Evolutionary conservation across 2,113 vertebrate genomes (phyloP).

Genomic region (Prunella himalayana): DNA sequence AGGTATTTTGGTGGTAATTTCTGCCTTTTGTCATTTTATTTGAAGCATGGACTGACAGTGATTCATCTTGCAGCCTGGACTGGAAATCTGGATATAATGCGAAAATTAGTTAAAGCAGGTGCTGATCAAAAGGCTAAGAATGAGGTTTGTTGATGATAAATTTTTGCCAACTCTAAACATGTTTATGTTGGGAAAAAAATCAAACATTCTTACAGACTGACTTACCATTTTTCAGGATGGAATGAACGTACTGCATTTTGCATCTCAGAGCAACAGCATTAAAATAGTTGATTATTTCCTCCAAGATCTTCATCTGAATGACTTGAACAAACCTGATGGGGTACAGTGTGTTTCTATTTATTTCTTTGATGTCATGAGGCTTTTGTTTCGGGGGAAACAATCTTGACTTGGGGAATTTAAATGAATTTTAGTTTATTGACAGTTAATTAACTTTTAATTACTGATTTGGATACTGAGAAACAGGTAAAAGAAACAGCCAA

Average conservation of each 20-base stretch:
- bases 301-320: constrained; percentile 84
- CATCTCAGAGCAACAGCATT: constrained; percentile 83
- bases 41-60: constrained; percentile 82
- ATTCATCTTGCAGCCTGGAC: constrained; percentile 90
- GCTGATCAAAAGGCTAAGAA: constrained; percentile 84
- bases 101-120: constrained; percentile 84
- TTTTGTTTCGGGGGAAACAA: not conserved
- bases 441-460: not conserved
- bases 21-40: constrained; percentile 34
- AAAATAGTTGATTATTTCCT: constrained; percentile 84
- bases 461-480: not conserved
- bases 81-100: constrained; percentile 83
- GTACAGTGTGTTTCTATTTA: constrained; percentile 39
- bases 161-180: not conserved
- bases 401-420: not conserved
- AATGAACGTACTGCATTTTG: constrained; percentile 86
- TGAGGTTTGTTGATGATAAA: constrained; percentile 68
- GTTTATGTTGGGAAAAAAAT: not conserved
- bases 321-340: constrained; percentile 81
- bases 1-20: not conserved
- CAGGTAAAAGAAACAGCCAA: not conserved
- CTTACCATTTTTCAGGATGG: constrained; percentile 74
- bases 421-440: not conserved
- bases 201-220: not conserved
- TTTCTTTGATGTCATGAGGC: not conserved